Percentiles rank a stretch among this genome's conserved stretches.
Conservation (phyloP, 2,113 vertebrate genomes). For the Plecturocebus donacophilus region DNA sequence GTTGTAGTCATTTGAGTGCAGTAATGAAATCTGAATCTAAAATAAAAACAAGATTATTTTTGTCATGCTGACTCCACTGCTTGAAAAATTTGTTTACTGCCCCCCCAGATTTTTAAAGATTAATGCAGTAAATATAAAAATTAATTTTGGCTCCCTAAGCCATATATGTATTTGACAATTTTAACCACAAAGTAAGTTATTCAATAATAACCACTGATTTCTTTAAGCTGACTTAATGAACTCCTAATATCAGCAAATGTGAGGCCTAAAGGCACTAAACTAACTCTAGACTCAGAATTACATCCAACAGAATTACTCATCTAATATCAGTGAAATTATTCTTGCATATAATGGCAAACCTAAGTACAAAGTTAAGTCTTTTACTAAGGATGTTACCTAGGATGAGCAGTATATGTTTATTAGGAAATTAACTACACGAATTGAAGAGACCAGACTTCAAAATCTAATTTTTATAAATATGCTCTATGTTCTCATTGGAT, state of each 20-base stretch:
- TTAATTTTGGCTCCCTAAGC: conserved; percentile 53
- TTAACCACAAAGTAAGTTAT: conserved; percentile 52
- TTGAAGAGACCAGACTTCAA: conserved; percentile 76
- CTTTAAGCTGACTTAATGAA: conserved; percentile 68
- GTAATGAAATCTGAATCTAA: conserved; percentile 91
- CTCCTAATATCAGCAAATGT: conserved; percentile 71
- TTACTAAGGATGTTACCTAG: conserved; percentile 10
- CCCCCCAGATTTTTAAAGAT: conserved; percentile 74
- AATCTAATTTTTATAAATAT: conserved; percentile 81
- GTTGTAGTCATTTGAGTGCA: conserved; percentile 90
- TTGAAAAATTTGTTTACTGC: conserved; percentile 85
- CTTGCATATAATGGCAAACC: conserved; percentile 25
- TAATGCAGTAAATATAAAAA: conserved; percentile 67
- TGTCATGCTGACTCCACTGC: conserved; percentile 89
- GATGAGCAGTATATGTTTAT: conserved; percentile 40
- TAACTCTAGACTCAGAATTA: conserved; percentile 53
- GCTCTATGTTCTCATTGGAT: conserved; percentile 68
- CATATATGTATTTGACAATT: conserved; percentile 39
- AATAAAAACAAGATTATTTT: conserved; percentile 92
- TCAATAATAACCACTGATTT: conserved; percentile 63
- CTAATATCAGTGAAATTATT: conserved; percentile 37
- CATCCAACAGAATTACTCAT: conserved; percentile 41
- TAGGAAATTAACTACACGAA: conserved; percentile 64
- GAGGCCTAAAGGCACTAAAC: conserved; percentile 54
- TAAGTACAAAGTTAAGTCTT: conserved; percentile 42